Conservation (phyloP, 23 tunicate species). For the Ciona savignyi region DNA sequence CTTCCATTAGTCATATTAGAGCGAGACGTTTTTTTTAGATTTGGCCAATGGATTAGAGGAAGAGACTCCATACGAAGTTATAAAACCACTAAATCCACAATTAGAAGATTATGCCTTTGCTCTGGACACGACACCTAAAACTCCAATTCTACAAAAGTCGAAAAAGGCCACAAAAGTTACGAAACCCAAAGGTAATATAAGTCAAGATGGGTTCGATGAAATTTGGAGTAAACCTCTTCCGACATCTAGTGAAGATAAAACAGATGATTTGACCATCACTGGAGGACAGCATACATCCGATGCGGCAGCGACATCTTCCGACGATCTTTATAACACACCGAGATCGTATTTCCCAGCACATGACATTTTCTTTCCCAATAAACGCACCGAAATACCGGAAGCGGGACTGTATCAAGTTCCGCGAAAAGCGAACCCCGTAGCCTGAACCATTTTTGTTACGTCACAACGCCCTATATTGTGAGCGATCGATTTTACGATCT, state of each 20-base stretch:
- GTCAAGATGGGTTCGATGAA: no score
- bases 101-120: not conserved
- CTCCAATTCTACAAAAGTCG: not conserved
- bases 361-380: conserved; percentile 12
- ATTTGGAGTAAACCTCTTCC: no score
- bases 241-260: no score
- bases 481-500: no score
- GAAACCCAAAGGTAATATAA: no score
- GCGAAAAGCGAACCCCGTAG: conserved; percentile 21
- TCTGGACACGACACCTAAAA: not conserved
- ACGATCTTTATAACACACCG: conserved; percentile 4
- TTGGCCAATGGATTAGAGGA: no score
- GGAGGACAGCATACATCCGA: not conserved
- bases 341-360: not conserved
- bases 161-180: no score
- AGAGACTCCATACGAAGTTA: no score
- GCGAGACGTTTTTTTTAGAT: no score
- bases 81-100: no score
- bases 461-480: not conserved
- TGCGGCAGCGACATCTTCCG: no score
- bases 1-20: no score
- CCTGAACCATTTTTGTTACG: not conserved
- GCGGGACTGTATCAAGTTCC: conserved; percentile 22
- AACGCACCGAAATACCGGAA: conserved; percentile 16
- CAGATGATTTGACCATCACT: not conserved